phyloP scores from a whole-genome alignment of 2,113 vertebrate species.

The Sclerurus mexicanus region DNA sequence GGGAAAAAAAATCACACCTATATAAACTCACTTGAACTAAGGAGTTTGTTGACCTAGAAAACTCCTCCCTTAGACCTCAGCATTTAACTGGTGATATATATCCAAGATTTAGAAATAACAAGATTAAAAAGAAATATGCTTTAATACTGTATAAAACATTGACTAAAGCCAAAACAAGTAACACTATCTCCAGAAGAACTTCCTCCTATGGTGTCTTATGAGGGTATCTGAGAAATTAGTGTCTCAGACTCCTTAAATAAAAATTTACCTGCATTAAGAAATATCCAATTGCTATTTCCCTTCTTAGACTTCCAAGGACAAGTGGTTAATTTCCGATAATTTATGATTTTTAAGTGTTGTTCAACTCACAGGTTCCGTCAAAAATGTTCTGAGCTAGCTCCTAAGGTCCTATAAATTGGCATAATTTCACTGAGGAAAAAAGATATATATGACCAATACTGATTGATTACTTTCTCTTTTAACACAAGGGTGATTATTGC shows the following conservation, averaged over 20 bases:
- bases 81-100: not conserved
- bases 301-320: not conserved
- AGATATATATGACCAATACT: not conserved
- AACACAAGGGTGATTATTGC: not conserved
- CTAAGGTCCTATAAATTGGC: not conserved
- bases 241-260: not conserved
- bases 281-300: not conserved
- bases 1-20: not conserved
- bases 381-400: not conserved
- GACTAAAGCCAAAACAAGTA: not conserved
- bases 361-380: not conserved
- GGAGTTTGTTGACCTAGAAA: not conserved
- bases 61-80: not conserved
- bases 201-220: not conserved
- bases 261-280: not conserved
- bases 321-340: not conserved
- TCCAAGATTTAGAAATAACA: not conserved
- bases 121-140: not conserved
- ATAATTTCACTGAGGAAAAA: rapidly evolving
- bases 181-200: not conserved
- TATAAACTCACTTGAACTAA: not conserved
- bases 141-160: not conserved
- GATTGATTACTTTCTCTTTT: not conserved
- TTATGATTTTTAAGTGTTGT: not conserved
- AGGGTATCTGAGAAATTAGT: not conserved